Evolutionary conservation across 2,888 invertebrate genomes (phyloP).

Genomic region (Meloe dianella): DNA sequence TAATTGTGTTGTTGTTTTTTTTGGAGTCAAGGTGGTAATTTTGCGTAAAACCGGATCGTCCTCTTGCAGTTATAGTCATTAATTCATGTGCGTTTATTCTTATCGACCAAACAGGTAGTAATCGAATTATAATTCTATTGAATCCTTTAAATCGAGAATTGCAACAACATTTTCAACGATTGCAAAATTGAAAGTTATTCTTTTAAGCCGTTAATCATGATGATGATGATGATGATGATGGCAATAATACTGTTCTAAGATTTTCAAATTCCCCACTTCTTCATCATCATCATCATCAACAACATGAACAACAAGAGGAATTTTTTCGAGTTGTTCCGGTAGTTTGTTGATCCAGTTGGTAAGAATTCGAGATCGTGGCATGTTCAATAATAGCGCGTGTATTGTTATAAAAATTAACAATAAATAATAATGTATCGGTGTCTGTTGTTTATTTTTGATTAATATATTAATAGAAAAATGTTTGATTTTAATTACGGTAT

Average conservation of each 20-base stretch:
- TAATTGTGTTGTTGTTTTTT: not conserved
- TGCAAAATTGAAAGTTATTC: not conserved
- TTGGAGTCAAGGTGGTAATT: not conserved
- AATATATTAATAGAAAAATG: not conserved
- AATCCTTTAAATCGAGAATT: not conserved
- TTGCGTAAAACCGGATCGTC: not conserved
- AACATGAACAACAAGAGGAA: not conserved
- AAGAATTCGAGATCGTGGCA: not conserved
- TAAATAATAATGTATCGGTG: not conserved
- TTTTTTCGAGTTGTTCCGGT: constrained; percentile 4
- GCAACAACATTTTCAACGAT: not conserved
- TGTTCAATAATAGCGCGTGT: not conserved
- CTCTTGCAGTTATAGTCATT: not conserved
- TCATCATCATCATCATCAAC: not conserved
- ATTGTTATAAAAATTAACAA: not conserved
- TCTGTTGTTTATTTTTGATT: not conserved
- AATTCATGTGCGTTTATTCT: not conserved
- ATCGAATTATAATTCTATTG: not conserved
- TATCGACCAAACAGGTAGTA: not conserved
- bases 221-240: not conserved
- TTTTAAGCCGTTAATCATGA: not conserved
- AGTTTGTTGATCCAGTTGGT: constrained; percentile 2
- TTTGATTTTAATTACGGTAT: not conserved
- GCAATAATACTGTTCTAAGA: not conserved
- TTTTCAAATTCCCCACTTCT: constrained; percentile 5